These are phyloP conservation scores for Stenodema calcarata DNA, from an alignment of 2,888 invertebrate species.

Conservation along the genomic window DNA sequence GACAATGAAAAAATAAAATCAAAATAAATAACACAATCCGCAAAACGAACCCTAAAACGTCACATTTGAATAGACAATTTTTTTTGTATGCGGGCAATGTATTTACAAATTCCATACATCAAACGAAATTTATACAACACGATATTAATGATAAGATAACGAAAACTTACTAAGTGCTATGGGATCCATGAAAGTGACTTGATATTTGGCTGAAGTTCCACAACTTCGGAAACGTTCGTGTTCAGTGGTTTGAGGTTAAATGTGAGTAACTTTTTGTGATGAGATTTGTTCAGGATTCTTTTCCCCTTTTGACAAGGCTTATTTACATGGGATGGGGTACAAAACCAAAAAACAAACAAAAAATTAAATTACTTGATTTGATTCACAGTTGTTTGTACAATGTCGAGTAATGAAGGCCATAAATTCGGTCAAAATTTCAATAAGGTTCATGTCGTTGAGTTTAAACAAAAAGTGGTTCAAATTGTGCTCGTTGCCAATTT, in stretches of 20 bases:
- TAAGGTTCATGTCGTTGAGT: too few species aligned
- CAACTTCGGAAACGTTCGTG: background rate
- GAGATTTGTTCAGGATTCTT: background rate
- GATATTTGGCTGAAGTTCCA: background rate
- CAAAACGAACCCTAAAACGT: background rate
- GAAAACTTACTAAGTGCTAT: background rate
- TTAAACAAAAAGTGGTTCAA: too few species aligned
- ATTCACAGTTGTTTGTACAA: too few species aligned
- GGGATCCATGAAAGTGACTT: background rate
- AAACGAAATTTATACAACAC: background rate
- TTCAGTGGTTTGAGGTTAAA: background rate
- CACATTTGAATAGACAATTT: background rate
- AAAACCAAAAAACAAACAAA: too few species aligned
- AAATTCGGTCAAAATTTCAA: too few species aligned
- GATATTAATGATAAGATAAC: background rate
- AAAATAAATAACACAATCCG: background rate
- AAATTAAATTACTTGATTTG: too few species aligned
- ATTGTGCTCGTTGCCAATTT: too few species aligned
- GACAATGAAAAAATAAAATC: too few species aligned
- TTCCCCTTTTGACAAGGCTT: background rate
- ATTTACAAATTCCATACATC: slow-evolving; percentile 3
- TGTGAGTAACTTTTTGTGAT: background rate
- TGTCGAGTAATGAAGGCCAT: too few species aligned
- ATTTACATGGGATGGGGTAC: background rate
- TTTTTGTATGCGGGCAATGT: background rate